phyloP scores from a whole-genome alignment of 2,888 invertebrate genomes.

The Xestia sexstrigata region DNA sequence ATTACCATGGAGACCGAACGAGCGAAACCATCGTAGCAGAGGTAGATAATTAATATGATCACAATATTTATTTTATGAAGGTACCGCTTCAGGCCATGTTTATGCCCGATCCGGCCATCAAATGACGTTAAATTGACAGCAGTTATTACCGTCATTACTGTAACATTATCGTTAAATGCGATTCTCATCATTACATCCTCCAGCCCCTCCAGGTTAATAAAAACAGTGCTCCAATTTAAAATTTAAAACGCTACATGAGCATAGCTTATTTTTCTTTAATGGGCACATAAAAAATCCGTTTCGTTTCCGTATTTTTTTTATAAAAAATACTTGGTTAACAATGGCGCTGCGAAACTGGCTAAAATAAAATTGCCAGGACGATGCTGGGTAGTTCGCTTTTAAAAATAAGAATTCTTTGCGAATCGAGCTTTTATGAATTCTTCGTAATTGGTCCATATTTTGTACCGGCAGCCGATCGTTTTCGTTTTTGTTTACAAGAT shows the following conservation, averaged over 20 bases:
- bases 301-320: slow-evolving; percentile 27
- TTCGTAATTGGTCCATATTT: slow-evolving; percentile 5
- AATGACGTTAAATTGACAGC: slow-evolving; percentile 46
- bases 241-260: slow-evolving; percentile 25
- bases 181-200: slow-evolving; percentile 24
- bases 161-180: slow-evolving; percentile 44
- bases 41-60: slow-evolving; percentile 15
- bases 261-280: slow-evolving; percentile 39
- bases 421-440: slow-evolving; percentile 5
- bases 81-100: slow-evolving; percentile 1
- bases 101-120: slow-evolving; percentile 28
- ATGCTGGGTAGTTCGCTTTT: not conserved
- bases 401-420: slow-evolving; percentile 13
- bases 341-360: slow-evolving; percentile 6
- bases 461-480: not conserved
- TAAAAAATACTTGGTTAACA: slow-evolving; percentile 45
- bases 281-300: slow-evolving; percentile 35
- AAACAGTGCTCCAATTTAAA: slow-evolving; percentile 39
- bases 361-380: slow-evolving; percentile 20
- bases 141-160: slow-evolving; percentile 37
- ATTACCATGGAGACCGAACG: slow-evolving; percentile 17
- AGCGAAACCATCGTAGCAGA: not conserved
- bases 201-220: slow-evolving; percentile 31
- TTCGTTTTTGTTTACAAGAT: not conserved
- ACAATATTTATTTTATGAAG: slow-evolving; percentile 20